Base-by-base conservation (phyloP, 2,113 vertebrate genomes). In the Megalops atlanticus region DNA sequence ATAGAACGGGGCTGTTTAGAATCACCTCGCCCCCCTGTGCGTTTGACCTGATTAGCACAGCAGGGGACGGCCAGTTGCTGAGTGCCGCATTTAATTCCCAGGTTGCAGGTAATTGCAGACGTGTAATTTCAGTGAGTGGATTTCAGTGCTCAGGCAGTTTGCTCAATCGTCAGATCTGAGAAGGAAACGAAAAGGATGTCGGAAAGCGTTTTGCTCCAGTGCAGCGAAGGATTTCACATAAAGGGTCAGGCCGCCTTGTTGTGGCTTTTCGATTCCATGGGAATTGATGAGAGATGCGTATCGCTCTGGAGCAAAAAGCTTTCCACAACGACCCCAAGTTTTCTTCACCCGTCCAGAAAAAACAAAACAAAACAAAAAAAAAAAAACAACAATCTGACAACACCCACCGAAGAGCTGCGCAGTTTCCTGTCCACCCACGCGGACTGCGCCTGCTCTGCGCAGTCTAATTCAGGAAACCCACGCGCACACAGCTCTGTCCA, bases 401-500 rank as follows among this genome's bases (percentile, higher is more conserved):
- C 68, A 70, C 68, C 0, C 27, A 41, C 39, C 10, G n/a, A 12
- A 24, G 1, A 74, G 38, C 12, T 39, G n/a, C 5, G 11, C 72
- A n/a, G 5, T 18, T 39, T 24, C 71, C 2, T 21, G 3, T 24
- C 16, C 38, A 24, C 14, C 4, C 38, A 74, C 73, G 27, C 73
- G 2, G 24, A 54, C 21, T 54, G 49, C 49, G 24, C 15, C 49
- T 54, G 49, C 11, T 54, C 15, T 24, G 2, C 24, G 49, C n/a
- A n/a, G n/a, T n/a, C n/a, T n/a, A n/a, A n/a, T n/a, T 3, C 49
- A 18, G 15, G 49, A 2, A 11, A 40, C 21, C 3, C 39, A 41
- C 73, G 5, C 41, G 31, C 73, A 81, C 82, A 83, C 76, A 87
- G 86, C 86, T 86, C 91, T 79, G 58, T 91, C 92, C 89, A 92